A percentile compares a stretch with the other conserved stretches of the same genome.
phyloP scores from a whole-genome alignment of 2,888 invertebrate genomes.

The Marronus borbonicus region DNA sequence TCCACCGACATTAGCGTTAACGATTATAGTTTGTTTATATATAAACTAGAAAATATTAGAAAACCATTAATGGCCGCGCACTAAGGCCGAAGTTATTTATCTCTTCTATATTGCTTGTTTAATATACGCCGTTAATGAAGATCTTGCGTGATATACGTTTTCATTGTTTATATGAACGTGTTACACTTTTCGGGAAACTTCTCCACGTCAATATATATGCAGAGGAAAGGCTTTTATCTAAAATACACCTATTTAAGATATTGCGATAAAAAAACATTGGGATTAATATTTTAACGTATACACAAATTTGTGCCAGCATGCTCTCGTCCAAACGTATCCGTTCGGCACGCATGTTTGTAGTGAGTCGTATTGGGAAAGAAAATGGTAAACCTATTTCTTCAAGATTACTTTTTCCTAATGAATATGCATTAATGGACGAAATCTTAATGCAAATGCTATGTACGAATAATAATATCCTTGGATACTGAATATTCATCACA shows the following conservation, averaged over 20 bases:
- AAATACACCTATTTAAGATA: conserved; percentile 35
- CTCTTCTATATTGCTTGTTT: conserved; percentile 51
- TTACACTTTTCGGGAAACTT: conserved; percentile 53
- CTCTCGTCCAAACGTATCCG: background rate
- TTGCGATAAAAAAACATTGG: conserved; percentile 36
- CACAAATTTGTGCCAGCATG: background rate
- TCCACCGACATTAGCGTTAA: conserved; percentile 41
- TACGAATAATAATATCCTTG: background rate
- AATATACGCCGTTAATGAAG: conserved; percentile 55
- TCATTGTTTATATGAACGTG: conserved; percentile 43
- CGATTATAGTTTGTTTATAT: conserved; percentile 40
- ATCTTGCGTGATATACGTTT: conserved; percentile 52
- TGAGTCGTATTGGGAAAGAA: background rate
- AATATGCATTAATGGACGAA: conserved; percentile 2
- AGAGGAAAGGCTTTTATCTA: conserved; percentile 51
- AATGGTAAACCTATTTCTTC: conserved; percentile 14
- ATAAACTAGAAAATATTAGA: conserved; percentile 49
- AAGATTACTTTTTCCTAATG: conserved; percentile 16
- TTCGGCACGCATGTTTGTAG: background rate
- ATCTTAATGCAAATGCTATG: conserved; percentile 11
- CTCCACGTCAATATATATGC: conserved; percentile 49
- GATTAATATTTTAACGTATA: conserved; percentile 34
- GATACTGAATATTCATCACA: background rate
- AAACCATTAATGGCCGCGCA: conserved; percentile 46
- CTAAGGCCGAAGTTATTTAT: conserved; percentile 45